Conservation (phyloP, 2,888 invertebrate genomes). For the Cosmia pyralina region DNA sequence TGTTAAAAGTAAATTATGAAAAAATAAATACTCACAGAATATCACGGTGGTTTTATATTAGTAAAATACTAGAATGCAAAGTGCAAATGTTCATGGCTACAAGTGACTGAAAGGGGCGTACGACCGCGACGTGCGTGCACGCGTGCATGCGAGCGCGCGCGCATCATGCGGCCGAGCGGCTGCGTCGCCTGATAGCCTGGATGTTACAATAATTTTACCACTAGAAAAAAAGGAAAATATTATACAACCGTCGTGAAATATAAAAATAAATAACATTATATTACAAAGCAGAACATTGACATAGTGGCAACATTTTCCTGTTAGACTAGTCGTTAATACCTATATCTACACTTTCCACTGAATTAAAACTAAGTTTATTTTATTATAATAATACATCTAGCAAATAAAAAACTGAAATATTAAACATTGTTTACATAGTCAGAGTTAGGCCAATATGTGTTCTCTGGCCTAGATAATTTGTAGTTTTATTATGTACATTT, state of each 20-base stretch:
- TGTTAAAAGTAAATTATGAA: constrained; percentile 60
- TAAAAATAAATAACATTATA: constrained; percentile 89
- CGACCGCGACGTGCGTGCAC: constrained; percentile 9
- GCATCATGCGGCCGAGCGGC: constrained; percentile 35
- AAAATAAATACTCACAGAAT: constrained; percentile 70
- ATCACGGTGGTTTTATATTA: constrained; percentile 74
- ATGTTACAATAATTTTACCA: constrained; percentile 76
- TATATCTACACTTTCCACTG: constrained; percentile 82
- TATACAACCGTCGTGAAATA: constrained; percentile 84
- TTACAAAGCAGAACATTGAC: constrained; percentile 89
- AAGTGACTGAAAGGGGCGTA: constrained; percentile 45
- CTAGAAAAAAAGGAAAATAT: constrained; percentile 79
- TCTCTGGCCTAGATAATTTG: constrained; percentile 62
- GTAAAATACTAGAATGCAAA: constrained; percentile 66
- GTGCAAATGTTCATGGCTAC: constrained; percentile 57
- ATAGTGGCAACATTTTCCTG: constrained; percentile 88
- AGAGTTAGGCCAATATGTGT: constrained; percentile 67
- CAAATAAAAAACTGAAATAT: constrained; percentile 72
- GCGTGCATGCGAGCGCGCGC: constrained; percentile 8
- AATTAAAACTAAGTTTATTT: constrained; percentile 74
- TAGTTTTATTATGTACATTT: constrained; percentile 68
- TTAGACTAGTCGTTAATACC: constrained; percentile 88
- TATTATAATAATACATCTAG: constrained; percentile 74
- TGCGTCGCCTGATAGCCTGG: constrained; percentile 81
- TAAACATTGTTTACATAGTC: constrained; percentile 71